Percentiles rank a stretch among this genome's conserved stretches.
Evolutionary conservation across 92 coral and sea anemone genomes (phyloP).

Genomic region (Parazoanthus darwini): DNA sequence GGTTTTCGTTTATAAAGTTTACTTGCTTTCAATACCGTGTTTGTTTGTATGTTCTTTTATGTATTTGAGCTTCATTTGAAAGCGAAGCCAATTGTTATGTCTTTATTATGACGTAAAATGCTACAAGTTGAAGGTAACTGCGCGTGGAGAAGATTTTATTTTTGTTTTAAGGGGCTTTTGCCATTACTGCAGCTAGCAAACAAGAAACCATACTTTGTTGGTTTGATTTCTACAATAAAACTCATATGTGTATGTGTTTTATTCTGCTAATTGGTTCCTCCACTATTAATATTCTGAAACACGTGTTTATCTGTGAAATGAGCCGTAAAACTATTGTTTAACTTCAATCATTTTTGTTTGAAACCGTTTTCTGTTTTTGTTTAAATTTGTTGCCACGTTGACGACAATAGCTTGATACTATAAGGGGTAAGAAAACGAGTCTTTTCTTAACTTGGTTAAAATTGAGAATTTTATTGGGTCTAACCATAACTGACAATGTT

Average conservation of each 20-base stretch:
- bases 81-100: too few relatives aligned
- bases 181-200: too few relatives aligned
- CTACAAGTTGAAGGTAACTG: too few relatives aligned
- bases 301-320: slow-evolving; percentile 23
- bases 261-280: slow-evolving; percentile 2
- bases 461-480: neutral
- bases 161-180: too few relatives aligned
- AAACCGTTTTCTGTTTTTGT: neutral
- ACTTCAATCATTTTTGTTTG: neutral
- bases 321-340: neutral
- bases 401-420: neutral
- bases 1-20: neutral
- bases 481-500: neutral
- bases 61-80: too few relatives aligned
- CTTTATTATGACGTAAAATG: too few relatives aligned
- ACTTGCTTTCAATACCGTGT: neutral
- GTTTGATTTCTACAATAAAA: neutral
- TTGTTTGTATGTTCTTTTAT: too few relatives aligned
- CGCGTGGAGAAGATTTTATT: too few relatives aligned
- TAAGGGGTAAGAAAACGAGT: neutral
- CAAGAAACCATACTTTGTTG: too few relatives aligned
- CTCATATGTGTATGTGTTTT: neutral
- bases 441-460: neutral
- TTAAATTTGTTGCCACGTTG: neutral
- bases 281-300: neutral